phyloP scores from a whole-genome alignment of 2,797 vertebrate species.

The Mormyrus proboscirostris region DNA sequence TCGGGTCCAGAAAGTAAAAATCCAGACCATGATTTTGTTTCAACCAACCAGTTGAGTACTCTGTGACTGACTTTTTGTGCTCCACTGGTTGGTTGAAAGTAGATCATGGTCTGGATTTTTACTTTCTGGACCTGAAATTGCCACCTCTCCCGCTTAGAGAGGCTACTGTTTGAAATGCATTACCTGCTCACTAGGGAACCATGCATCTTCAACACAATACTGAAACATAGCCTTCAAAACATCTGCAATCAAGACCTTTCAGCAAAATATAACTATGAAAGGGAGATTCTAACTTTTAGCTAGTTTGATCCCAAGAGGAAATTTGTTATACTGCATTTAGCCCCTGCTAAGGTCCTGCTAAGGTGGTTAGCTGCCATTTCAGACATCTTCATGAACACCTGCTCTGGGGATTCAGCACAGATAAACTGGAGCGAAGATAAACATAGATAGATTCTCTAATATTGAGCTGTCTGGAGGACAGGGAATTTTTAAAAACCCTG shows the following conservation, averaged over 20 bases:
- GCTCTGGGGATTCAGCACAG: background rate
- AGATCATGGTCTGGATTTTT: too few species aligned
- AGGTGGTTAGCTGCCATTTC: background rate
- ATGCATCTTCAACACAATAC: background rate
- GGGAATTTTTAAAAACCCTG: background rate
- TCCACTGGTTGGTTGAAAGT: too few species aligned
- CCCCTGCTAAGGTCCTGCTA: background rate
- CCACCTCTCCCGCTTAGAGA: background rate
- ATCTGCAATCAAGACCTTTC: background rate
- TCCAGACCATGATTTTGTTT: too few species aligned
- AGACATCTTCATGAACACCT: background rate
- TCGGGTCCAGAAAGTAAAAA: too few species aligned
- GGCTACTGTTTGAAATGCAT: too few species aligned
- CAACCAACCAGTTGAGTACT: too few species aligned
- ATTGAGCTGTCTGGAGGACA: background rate
- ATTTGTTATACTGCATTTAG: background rate
- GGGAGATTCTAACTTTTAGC: background rate
- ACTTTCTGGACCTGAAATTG: too few species aligned
- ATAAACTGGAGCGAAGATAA: background rate
- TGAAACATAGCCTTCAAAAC: background rate
- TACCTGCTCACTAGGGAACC: background rate
- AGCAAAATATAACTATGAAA: background rate
- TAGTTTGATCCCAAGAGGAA: background rate
- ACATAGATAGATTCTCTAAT: background rate
- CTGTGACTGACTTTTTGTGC: too few species aligned